Evolutionary conservation across 2,113 vertebrate genomes (phyloP), one percentile per base, ranked within the genome.

Genomic region (Loxodonta africana): DNA sequence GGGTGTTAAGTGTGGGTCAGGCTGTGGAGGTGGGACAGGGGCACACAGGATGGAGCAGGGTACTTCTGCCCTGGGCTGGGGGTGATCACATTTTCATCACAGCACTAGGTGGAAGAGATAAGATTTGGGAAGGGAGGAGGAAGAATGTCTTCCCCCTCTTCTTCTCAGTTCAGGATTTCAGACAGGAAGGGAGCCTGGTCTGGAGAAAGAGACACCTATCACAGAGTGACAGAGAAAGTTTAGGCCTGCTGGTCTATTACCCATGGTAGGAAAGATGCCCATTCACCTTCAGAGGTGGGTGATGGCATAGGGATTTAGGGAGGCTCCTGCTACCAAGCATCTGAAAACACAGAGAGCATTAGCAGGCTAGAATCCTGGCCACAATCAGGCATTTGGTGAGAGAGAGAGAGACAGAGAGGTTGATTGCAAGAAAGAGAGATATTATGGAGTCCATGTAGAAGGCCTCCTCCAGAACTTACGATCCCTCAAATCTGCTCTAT

Each of bases 251-350:
- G 69, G 8, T 67, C 37, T 51, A 2, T 25, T 62, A 20, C 28
- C 26, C 28, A 4, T n/a, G 62, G 17, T 10, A 30, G 67, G 62
- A 83, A 53, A 53, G 83, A 14, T 26, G 28, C 44, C 7, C 14
- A 28, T 2, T 63, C 11, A 57, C 26, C 23, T 80, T 71, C 67
- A 71, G 87, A 88, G 26, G 44, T 20, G 7, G 60, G 15, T 30
- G 20, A 1, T 48, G 76, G n/a, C 8, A 1, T 1, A 20, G 33
- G n/a, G 20, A 0, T 20, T 14, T 9, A 28, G 71, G 60, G 6
- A 6, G 53, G 2, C n/a, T 41, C 5, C 21, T 67, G 51, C 33
- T 69, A n/a, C 63, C 65, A 23, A 69, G 23, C 4, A 10, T 53
- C 65, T 21, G 60, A 37, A 51, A 48, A 91, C 69, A 63, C 6